These are phyloP conservation scores for Ardeotis arabs DNA, from an alignment of 2,113 vertebrate genomes.

Conservation along the genomic window DNA sequence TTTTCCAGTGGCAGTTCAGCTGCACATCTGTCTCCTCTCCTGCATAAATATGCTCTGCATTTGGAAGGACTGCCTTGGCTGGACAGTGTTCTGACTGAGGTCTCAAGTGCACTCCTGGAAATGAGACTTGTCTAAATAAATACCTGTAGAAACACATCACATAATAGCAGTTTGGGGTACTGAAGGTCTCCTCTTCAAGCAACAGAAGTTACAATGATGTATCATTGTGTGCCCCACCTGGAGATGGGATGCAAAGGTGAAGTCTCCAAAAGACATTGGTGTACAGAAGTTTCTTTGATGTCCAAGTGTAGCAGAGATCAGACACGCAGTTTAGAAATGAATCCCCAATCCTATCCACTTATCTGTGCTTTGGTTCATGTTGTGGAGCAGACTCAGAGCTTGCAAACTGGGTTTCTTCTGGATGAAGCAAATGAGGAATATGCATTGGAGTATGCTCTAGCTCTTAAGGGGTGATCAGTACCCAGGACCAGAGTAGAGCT, in stretches of 20 bases:
- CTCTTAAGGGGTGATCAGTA: not conserved
- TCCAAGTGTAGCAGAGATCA: not conserved
- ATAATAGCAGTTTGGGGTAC: not conserved
- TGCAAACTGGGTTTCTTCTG: not conserved
- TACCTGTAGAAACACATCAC: not conserved
- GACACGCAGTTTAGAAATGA: accelerated
- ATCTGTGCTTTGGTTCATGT: accelerated
- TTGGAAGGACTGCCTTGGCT: not conserved
- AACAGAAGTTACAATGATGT: not conserved
- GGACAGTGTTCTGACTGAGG: not conserved
- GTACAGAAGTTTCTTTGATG: not conserved
- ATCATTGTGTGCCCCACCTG: not conserved
- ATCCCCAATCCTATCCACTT: accelerated
- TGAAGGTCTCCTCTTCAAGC: not conserved
- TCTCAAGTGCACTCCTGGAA: not conserved
- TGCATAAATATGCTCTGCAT: not conserved
- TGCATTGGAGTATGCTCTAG: accelerated
- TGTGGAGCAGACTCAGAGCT: not conserved
- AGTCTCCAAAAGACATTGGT: not conserved
- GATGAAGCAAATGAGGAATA: accelerated
- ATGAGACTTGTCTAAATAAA: not conserved
- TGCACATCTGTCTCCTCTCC: not conserved
- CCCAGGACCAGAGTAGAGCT: too few relatives aligned
- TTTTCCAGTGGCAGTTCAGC: not conserved
- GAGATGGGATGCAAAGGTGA: not conserved